Percentiles rank a stretch among this genome's conserved stretches.
Conservation (phyloP, 2,888 invertebrate species). For the Erebia aethiops region DNA sequence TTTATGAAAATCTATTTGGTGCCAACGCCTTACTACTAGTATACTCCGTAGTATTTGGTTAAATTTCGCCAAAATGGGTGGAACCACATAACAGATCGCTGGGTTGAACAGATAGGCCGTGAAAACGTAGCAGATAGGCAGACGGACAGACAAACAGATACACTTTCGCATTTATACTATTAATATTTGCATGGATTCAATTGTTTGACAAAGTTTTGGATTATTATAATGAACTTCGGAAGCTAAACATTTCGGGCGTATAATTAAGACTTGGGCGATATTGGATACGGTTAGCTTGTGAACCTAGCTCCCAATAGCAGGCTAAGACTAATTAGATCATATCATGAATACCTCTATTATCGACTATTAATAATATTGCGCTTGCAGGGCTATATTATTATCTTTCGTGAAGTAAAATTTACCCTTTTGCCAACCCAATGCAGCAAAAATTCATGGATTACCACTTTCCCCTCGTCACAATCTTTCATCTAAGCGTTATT, state of each 20-base stretch:
- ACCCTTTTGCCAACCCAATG: too few relatives aligned
- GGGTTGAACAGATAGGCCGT: too few relatives aligned
- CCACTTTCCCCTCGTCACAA: too few relatives aligned
- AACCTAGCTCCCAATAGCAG: slow-evolving; percentile 4
- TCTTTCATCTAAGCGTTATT: too few relatives aligned
- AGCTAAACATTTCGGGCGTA: slow-evolving; percentile 6
- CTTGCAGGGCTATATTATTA: background rate
- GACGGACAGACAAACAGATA: too few relatives aligned
- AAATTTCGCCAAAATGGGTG: too few relatives aligned
- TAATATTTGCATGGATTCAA: background rate
- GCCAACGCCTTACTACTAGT: too few relatives aligned
- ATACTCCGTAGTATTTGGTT: too few relatives aligned
- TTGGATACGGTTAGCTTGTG: slow-evolving; percentile 7
- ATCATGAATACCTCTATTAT: slow-evolving; percentile 5
- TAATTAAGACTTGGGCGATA: slow-evolving; percentile 28
- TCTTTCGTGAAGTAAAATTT: background rate
- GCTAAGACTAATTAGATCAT: slow-evolving; percentile 5
- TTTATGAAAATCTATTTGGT: too few relatives aligned
- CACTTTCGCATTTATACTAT: background rate
- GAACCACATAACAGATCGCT: too few relatives aligned
- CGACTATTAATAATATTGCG: background rate
- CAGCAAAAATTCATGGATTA: too few relatives aligned
- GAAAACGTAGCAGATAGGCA: too few relatives aligned
- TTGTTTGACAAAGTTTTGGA: background rate
- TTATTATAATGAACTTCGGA: background rate